A percentile compares a stretch with the other conserved stretches of the same genome.
phyloP scores from a whole-genome alignment of 2,113 vertebrate species.

The Megaceryle torquata region DNA sequence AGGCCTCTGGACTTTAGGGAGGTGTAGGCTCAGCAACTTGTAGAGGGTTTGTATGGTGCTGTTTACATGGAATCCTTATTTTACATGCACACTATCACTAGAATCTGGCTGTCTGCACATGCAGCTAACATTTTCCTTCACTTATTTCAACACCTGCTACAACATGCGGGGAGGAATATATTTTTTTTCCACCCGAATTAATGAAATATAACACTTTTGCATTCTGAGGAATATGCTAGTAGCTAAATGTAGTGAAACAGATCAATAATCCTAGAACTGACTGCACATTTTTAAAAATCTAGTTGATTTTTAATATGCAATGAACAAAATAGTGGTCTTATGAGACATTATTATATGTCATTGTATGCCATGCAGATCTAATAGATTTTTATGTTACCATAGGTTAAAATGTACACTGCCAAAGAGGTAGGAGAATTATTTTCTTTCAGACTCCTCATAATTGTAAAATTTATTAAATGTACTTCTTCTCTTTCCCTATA shows the following conservation, averaged over 20 bases:
- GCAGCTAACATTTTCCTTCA: not conserved
- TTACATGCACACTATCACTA: rapidly evolving
- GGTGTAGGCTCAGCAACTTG: not conserved
- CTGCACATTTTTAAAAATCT: not conserved
- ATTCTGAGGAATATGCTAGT: not conserved
- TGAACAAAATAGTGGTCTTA: not conserved
- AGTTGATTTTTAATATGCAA: not conserved
- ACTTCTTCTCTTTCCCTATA: not conserved
- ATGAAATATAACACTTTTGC: not conserved
- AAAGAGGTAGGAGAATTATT: not conserved
- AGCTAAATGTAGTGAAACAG: not conserved
- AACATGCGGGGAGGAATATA: not conserved
- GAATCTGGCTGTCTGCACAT: not conserved
- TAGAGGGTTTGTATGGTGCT: not conserved
- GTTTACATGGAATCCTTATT: not conserved
- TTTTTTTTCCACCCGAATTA: not conserved
- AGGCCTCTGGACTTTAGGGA: not conserved
- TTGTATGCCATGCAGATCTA: not conserved
- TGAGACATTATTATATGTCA: not conserved
- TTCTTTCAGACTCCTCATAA: not conserved
- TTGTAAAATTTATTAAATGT: not conserved
- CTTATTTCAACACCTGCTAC: not conserved
- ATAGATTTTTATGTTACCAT: not conserved
- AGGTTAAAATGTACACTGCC: not conserved
- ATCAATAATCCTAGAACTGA: not conserved